These are phyloP conservation scores for Phrynocephalus guinanensis DNA, from an alignment of 2,797 vertebrate species.

Conservation along the genomic window DNA sequence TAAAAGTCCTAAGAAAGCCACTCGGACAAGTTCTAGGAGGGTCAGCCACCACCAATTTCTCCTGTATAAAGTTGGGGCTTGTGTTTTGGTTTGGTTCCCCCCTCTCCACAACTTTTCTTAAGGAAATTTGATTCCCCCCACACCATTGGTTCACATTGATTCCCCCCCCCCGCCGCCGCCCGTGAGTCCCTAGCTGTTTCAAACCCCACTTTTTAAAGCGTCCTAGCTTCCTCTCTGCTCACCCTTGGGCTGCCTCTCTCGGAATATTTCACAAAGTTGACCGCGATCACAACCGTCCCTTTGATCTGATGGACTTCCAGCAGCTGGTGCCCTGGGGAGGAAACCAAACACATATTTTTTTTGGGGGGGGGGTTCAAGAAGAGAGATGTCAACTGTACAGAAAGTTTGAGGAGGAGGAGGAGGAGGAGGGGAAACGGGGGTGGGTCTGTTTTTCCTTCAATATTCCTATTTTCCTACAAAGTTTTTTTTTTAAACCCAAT, in stretches of 20 bases:
- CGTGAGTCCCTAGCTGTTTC: not conserved
- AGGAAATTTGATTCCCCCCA: not conserved
- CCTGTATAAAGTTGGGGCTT: not conserved
- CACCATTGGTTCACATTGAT: no score
- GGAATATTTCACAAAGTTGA: conserved; percentile 65
- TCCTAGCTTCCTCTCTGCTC: conserved; percentile 16
- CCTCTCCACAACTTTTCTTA: no score
- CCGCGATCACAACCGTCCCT: conserved; percentile 66
- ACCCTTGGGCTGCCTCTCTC: conserved; percentile 60
- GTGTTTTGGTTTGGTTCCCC: no score
- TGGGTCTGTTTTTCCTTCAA: no score
- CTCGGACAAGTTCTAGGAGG: not conserved
- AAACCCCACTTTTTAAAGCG: not conserved
- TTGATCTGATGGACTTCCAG: conserved; percentile 71
- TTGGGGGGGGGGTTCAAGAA: accelerated
- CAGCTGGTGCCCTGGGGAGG: conserved; percentile 66
- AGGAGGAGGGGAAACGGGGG: no score
- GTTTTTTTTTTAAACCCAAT: no score
- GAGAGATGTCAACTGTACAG: not conserved
- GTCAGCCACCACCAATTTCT: no score
- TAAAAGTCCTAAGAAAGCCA: no score
- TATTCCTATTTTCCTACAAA: no score
- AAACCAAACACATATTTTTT: no score
- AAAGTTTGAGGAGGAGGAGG: not conserved
- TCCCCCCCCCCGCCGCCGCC: no score